Conservation (phyloP, 2,113 vertebrate species). For the Furnarius figulus region DNA sequence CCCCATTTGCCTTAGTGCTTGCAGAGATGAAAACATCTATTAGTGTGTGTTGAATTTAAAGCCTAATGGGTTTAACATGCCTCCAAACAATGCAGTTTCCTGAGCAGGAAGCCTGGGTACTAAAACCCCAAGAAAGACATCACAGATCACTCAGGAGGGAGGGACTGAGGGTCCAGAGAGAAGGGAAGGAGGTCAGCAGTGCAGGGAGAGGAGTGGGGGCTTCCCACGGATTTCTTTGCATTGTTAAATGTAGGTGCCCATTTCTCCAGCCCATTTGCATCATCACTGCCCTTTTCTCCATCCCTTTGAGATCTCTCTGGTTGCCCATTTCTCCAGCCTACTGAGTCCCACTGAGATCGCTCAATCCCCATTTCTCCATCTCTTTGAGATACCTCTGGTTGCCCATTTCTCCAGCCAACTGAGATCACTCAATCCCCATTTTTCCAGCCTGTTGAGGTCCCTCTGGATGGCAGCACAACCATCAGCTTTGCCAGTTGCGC, state of each 20-base stretch:
- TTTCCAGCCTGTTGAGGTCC: background rate
- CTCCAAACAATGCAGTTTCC: slow-evolving; percentile 9
- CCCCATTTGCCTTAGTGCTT: background rate
- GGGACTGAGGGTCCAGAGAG: rapidly evolving
- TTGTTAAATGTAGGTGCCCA: rapidly evolving
- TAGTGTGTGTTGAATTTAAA: background rate
- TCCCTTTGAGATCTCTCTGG: background rate
- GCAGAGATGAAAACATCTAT: background rate
- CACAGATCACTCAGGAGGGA: background rate
- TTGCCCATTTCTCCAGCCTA: background rate
- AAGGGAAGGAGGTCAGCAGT: background rate
- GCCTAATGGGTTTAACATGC: background rate
- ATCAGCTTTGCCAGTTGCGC: rapidly evolving
- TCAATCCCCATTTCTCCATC: background rate
- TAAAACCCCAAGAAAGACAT: background rate
- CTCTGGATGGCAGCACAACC: background rate
- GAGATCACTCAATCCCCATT: background rate
- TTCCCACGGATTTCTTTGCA: rapidly evolving
- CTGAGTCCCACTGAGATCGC: no score
- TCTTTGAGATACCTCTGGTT: background rate
- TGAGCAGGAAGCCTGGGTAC: background rate
- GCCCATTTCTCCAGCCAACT: background rate
- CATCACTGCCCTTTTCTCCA: background rate
- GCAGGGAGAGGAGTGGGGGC: background rate
- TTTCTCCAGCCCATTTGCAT: background rate